phyloP scores from a whole-genome alignment of 1,140 invertebrate species.

The Stegodyphus dumicola region DNA sequence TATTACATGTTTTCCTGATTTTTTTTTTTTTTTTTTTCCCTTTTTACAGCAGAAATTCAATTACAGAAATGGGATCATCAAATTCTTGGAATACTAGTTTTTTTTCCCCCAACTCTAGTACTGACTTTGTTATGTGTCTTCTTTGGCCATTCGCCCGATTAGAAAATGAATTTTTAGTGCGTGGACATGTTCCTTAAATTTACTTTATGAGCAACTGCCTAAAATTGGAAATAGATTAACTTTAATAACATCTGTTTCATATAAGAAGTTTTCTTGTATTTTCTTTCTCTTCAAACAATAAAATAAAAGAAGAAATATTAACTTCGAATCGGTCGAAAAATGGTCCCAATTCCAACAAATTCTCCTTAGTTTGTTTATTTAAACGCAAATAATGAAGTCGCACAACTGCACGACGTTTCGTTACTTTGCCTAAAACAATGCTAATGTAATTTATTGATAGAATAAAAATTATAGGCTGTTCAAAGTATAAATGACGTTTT shows the following conservation, averaged over 20 bases:
- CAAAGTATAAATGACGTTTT: too few relatives aligned
- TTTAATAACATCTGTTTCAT: slow-evolving; percentile 36
- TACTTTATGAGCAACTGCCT: slow-evolving; percentile 35
- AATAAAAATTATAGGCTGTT: too few relatives aligned
- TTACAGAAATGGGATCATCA: slow-evolving; percentile 59
- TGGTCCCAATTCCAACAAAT: too few relatives aligned
- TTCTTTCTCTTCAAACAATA: background rate
- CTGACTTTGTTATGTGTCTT: slow-evolving; percentile 28
- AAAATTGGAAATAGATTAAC: slow-evolving; percentile 44
- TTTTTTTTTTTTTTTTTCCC: slow-evolving; percentile 9
- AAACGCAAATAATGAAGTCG: too few relatives aligned
- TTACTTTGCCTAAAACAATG: too few relatives aligned
- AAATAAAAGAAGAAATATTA: too few relatives aligned
- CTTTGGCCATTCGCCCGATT: slow-evolving; percentile 17
- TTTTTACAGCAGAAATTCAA: slow-evolving; percentile 55
- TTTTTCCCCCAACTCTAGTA: background rate
- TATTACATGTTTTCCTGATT: slow-evolving; percentile 54
- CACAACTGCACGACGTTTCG: too few relatives aligned
- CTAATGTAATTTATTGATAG: too few relatives aligned
- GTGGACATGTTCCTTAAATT: slow-evolving; percentile 51
- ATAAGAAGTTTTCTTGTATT: background rate
- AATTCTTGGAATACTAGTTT: slow-evolving; percentile 49
- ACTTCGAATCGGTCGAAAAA: too few relatives aligned
- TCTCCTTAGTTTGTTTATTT: too few relatives aligned
- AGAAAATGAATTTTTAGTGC: slow-evolving; percentile 45